These are phyloP conservation scores for Tinea trinotella DNA, from an alignment of 2,888 invertebrate species.

Conservation along the genomic window DNA sequence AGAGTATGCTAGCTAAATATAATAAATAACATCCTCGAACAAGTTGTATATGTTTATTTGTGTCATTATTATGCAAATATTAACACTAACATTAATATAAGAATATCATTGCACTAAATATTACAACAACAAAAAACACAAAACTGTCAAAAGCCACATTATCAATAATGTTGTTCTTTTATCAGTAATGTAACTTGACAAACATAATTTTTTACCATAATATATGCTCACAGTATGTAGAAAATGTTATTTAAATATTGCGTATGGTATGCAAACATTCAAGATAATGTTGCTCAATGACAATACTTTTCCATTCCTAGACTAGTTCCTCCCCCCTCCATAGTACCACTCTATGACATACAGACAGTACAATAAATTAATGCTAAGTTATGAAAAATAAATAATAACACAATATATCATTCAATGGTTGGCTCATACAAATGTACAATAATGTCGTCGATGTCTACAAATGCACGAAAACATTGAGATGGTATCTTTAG, in stretches of 20 bases:
- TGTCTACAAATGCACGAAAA: background rate
- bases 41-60: too few species aligned
- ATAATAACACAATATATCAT: background rate
- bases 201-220: too few species aligned
- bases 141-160: background rate
- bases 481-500: conserved; percentile 4
- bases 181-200: too few species aligned
- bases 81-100: too few species aligned
- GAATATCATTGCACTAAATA: background rate
- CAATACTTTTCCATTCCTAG: background rate
- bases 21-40: too few species aligned
- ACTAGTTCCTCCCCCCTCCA: background rate
- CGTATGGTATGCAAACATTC: too few species aligned
- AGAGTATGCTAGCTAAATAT: background rate
- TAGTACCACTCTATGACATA: background rate
- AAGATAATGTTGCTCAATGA: background rate
- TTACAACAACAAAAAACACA: background rate
- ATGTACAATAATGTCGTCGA: background rate
- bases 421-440: background rate
- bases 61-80: too few species aligned
- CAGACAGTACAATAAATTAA: background rate
- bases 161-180: too few species aligned
- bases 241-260: too few species aligned
- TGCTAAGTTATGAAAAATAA: background rate
- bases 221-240: too few species aligned